phyloP scores from a whole-genome alignment of 92 coral and sea anemone species.

The Metridium senile region DNA sequence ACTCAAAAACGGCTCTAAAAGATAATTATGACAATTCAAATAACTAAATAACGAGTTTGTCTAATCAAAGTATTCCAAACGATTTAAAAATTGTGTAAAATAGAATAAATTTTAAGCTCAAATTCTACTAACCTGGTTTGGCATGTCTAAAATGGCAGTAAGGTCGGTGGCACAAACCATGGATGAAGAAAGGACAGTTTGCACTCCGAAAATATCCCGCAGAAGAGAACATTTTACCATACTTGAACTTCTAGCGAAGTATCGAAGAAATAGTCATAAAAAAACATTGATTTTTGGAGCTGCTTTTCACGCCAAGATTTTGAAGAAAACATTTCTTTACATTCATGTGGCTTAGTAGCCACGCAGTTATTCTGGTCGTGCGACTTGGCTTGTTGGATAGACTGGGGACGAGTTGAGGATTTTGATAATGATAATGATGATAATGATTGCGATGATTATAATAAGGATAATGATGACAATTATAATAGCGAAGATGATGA shows the following conservation, averaged over 20 bases:
- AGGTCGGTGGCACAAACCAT: constrained; percentile 97
- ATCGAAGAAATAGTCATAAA: too few relatives aligned
- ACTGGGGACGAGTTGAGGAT: neutral
- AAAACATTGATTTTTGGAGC: neutral
- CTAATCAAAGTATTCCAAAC: neutral
- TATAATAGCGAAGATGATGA: neutral
- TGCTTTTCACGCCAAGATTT: too few relatives aligned
- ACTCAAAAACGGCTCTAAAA: too few relatives aligned
- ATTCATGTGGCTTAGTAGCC: constrained; percentile 1
- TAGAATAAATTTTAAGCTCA: too few relatives aligned
- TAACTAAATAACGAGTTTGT: too few relatives aligned
- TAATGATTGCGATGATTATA: neutral
- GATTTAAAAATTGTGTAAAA: too few relatives aligned
- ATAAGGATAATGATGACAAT: neutral
- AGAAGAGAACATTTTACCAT: constrained; percentile 79
- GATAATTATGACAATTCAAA: neutral
- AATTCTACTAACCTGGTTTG: constrained; percentile 92
- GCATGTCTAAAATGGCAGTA: constrained; percentile 98
- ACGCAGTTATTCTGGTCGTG: constrained; percentile 7
- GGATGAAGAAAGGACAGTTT: constrained; percentile 96
- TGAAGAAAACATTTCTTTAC: neutral
- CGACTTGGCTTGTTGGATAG: neutral
- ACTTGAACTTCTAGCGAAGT: neutral
- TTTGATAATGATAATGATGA: neutral
- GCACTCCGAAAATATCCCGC: constrained; percentile 98